A percentile compares a stretch with the other conserved stretches of the same genome.
Evolutionary conservation across 2,797 vertebrate species (phyloP).

Genomic region (Schizopygopsis malacanthus): DNA sequence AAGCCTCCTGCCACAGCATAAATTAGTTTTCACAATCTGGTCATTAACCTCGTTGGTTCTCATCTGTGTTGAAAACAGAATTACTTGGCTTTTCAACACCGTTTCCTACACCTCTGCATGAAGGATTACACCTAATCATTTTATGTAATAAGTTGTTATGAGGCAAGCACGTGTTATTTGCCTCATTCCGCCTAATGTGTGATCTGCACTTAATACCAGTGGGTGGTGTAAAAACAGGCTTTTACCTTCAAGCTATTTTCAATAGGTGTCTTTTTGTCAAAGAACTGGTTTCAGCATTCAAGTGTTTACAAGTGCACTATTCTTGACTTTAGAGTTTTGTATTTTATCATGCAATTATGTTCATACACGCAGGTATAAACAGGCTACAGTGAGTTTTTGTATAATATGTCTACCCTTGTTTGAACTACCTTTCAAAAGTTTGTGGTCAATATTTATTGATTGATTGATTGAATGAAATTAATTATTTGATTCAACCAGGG

Average conservation of each 20-base stretch:
- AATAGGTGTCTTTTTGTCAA: constrained; percentile 6
- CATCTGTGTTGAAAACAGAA: constrained; percentile 49
- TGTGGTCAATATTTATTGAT: not conserved
- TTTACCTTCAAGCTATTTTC: not conserved
- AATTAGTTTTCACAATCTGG: constrained; percentile 56
- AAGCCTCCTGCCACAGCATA: constrained; percentile 50
- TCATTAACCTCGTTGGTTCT: constrained; percentile 54
- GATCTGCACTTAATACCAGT: constrained; percentile 26
- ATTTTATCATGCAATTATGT: not conserved
- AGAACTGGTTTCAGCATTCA: not conserved
- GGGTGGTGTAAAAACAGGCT: constrained; percentile 33
- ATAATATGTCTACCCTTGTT: not conserved
- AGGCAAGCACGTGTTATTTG: constrained; percentile 32
- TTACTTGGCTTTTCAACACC: constrained; percentile 40
- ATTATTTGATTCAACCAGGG: not conserved
- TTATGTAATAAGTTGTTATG: constrained; percentile 26
- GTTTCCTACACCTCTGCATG: not conserved
- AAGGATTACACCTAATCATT: constrained; percentile 42
- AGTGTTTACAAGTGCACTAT: not conserved
- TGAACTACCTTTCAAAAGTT: not conserved
- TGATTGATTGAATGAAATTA: not conserved
- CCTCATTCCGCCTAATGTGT: constrained; percentile 19
- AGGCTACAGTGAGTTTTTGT: not conserved
- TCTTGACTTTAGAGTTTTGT: not conserved
- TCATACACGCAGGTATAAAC: not conserved